Base-by-base conservation (phyloP, 2,113 vertebrate species). In the Choloepus hoffmanni region DNA sequence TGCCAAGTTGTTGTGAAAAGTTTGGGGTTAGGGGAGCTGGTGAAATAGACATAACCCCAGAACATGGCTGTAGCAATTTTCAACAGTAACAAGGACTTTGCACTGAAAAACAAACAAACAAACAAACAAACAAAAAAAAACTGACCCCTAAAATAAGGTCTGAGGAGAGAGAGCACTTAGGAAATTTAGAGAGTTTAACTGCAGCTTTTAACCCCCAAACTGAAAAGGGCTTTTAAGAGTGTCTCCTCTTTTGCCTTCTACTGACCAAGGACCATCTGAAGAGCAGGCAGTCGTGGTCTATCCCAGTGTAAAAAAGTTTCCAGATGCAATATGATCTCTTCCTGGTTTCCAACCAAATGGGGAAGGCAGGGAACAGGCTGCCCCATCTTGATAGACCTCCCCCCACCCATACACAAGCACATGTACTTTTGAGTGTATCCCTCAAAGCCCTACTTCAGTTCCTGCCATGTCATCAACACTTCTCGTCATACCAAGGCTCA, bases 1-100 rank as follows among this genome's bases (percentile, higher is more conserved):
- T 86, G 67, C 28, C 48, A 33, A 18, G 13, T 82, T 84, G 24
- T 72, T 96, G 85, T 73, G 63, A 86, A 92, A 85, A 91, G 70
- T 45, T 58, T 60, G 40, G 72, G 50, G 58, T 30, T 45, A 53
- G 50, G 50, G 87, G 36, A 15, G 16, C 19, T 87, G 10, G 33
- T 60, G 65, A 40, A 88, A 89, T 58, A 68, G 70, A 28, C 19
- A 45, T 7, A 55, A 45, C 10, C 23, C 1, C 26, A 36, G 23
- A 89, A 74, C 36, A 26, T 13, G 15, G 33, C 43, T 5, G 53
- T 7, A 43, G 30, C 67, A 78, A 13, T 88, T 77, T 53, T 60
- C 45, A 91, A 63, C 4, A 72, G 7, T 11, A 48, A 70, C 24
- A 58, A 50, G 30, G 7, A 84, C 81, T 90, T 45, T 16, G 21